phyloP scores from a whole-genome alignment of 2,888 invertebrate species.

The Caenorhabditis sp. region DNA sequence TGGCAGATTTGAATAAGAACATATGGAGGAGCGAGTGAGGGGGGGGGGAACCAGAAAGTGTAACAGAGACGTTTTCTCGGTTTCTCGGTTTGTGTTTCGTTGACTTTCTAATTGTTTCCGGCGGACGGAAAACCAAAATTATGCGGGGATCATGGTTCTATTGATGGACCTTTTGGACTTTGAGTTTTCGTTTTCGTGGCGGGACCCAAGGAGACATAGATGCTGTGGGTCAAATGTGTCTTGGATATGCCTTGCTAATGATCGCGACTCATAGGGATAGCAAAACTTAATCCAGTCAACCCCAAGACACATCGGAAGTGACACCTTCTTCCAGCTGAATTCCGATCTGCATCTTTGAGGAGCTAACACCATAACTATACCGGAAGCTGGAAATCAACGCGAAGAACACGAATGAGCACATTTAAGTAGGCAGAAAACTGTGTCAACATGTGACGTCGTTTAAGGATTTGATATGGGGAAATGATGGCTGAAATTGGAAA shows the following conservation, averaged over 20 bases:
- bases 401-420: not conserved
- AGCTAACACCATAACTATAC: too few relatives aligned
- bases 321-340: not conserved
- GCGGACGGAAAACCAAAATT: too few relatives aligned
- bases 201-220: too few relatives aligned
- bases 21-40: constrained; percentile 15
- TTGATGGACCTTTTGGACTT: not conserved
- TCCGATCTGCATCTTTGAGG: not conserved
- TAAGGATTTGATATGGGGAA: constrained; percentile 1
- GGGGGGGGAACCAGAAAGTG: not conserved
- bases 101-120: constrained; percentile 5
- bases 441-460: constrained; percentile 10
- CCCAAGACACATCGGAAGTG: not conserved
- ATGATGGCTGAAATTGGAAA: not conserved
- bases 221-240: too few relatives aligned
- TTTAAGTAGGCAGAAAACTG: not conserved
- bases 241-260: too few relatives aligned
- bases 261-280: too few relatives aligned
- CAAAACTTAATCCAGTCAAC: not conserved
- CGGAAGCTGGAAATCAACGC: too few relatives aligned
- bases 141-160: too few relatives aligned
- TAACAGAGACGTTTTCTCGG: not conserved
- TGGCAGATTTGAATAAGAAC: constrained; percentile 42
- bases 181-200: too few relatives aligned
- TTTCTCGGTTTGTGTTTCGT: too few relatives aligned